Conservation (phyloP, 2,113 vertebrate genomes). For the Spilogale gracilis region DNA sequence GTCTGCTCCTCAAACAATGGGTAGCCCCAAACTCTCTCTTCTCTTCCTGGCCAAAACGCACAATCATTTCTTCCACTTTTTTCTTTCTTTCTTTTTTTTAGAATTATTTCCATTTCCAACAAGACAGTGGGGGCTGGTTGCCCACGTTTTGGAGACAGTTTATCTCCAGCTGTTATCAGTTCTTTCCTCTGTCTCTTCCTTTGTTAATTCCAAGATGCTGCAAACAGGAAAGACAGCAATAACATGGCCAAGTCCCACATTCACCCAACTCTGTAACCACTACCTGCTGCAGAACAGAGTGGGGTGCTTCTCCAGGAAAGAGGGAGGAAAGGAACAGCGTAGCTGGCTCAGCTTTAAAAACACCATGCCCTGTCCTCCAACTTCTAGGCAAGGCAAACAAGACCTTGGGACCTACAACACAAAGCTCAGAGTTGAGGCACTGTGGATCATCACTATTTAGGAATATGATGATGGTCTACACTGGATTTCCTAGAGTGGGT, state of each 20-base stretch:
- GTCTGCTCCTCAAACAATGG: conserved; percentile 68
- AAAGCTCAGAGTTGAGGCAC: neutral
- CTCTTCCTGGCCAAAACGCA: conserved; percentile 75
- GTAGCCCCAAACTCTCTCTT: conserved; percentile 54
- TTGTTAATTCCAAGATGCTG: conserved; percentile 39
- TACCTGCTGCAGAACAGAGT: neutral
- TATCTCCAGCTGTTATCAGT: conserved; percentile 33
- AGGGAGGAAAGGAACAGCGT: neutral
- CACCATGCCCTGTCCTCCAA: neutral
- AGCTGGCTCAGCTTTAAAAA: neutral
- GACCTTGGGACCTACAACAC: neutral
- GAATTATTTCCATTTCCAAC: conserved; percentile 54
- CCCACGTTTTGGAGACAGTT: neutral
- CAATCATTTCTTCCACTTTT: conserved; percentile 69
- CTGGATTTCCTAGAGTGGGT: neutral
- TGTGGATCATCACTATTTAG: neutral
- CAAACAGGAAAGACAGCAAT: neutral
- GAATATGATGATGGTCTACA: neutral
- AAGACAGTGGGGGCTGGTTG: neutral
- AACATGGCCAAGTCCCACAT: neutral
- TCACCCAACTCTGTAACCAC: neutral
- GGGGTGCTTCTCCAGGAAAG: neutral
- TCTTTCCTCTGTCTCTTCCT: conserved; percentile 49
- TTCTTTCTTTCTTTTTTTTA: neutral
- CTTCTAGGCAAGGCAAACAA: neutral